phyloP scores from a whole-genome alignment of 53 echinoderm and acorn worm genomes.

The Paracentrotus lividus region DNA sequence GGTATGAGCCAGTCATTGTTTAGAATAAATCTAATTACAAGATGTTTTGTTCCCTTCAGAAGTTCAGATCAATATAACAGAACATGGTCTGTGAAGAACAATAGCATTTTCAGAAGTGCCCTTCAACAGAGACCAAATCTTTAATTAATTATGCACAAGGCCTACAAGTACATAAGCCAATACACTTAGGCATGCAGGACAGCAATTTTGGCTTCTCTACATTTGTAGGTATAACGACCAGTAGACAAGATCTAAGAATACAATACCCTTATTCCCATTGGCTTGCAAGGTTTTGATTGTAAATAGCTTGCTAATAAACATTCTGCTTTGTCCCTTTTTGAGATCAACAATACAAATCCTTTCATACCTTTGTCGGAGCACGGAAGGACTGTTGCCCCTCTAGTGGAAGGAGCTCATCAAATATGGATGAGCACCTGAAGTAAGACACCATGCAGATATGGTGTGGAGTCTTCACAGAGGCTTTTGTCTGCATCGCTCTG shows the following conservation, averaged over 20 bases:
- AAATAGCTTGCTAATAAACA: conserved; percentile 15
- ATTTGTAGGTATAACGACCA: background rate
- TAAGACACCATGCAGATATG: conserved; percentile 53
- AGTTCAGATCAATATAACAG: too few species aligned
- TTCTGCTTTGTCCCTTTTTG: background rate
- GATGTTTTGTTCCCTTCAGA: background rate
- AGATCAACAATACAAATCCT: conserved; percentile 34
- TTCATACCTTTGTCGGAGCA: background rate
- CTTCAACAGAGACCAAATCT: background rate
- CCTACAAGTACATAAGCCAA: background rate
- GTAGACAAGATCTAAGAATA: background rate
- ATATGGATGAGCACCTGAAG: conserved; percentile 64
- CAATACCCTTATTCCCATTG: background rate
- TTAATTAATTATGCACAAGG: background rate
- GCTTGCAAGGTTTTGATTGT: background rate
- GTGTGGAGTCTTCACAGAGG: background rate
- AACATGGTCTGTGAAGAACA: background rate
- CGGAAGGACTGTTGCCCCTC: conserved; percentile 1
- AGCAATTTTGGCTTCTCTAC: too few species aligned
- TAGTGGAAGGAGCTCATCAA: conserved; percentile 56
- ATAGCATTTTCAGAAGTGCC: background rate
- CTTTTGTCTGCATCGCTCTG: conserved; percentile 41
- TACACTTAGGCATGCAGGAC: too few species aligned
- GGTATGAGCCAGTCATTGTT: too few species aligned
- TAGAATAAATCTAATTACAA: background rate